Evolutionary conservation across 1,140 invertebrate species (phyloP).

Genomic region (Ephestia elutella): DNA sequence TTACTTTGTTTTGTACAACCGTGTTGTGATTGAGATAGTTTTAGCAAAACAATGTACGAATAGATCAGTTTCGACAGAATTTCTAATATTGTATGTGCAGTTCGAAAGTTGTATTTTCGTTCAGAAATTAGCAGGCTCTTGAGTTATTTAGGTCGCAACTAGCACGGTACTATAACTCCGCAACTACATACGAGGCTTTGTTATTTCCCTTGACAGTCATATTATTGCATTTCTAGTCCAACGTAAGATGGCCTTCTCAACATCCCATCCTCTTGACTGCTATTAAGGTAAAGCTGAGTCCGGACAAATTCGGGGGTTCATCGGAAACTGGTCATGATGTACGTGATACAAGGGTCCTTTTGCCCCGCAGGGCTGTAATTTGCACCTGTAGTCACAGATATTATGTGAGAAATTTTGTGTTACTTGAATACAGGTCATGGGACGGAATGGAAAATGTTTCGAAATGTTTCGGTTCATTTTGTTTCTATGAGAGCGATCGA

Average conservation of each 20-base stretch:
- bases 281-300: conserved; percentile 14
- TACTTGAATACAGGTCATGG: conserved; percentile 43
- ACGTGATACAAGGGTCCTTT: conserved; percentile 53
- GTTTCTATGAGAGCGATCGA: conserved; percentile 13
- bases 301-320: conserved; percentile 37
- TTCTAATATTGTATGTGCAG: background rate
- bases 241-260: conserved; percentile 49
- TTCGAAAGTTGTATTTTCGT: background rate
- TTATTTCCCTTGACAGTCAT: conserved; percentile 69
- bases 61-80: background rate
- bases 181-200: conserved; percentile 46
- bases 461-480: conserved; percentile 26
- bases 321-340: conserved; percentile 38
- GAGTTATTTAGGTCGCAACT: conserved; percentile 44
- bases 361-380: conserved; percentile 57
- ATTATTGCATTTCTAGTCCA: conserved; percentile 55
- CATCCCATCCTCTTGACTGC: conserved; percentile 12
- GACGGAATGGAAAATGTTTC: conserved; percentile 34
- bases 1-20: conserved; percentile 41
- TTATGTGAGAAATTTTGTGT: conserved; percentile 63
- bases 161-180: conserved; percentile 38
- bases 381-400: conserved; percentile 64
- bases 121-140: background rate
- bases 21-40: conserved; percentile 22
- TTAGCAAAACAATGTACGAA: conserved; percentile 16